Evolutionary conservation across 2,113 vertebrate species (phyloP).

Genomic region (Caranx melampygus): DNA sequence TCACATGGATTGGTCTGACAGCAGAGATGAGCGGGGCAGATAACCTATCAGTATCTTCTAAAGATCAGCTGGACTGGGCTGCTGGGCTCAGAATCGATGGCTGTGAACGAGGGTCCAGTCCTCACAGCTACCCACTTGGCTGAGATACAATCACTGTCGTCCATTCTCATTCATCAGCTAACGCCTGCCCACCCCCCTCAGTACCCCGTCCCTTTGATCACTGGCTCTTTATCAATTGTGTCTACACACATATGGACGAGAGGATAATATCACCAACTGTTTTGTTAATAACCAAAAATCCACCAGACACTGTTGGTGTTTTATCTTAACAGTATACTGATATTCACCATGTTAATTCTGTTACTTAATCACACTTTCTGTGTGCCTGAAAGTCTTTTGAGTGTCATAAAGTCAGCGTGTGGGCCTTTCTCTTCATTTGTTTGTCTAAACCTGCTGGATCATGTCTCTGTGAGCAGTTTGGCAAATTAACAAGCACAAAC

Average conservation of each 20-base stretch:
- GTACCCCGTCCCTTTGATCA: background rate
- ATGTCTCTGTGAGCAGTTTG: background rate
- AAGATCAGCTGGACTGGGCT: conserved; percentile 40
- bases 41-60: conserved; percentile 38
- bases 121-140: conserved; percentile 39
- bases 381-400: background rate
- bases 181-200: conserved; percentile 3
- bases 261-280: background rate
- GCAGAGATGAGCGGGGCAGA: conserved; percentile 24
- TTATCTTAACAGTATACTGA: background rate
- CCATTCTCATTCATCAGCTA: conserved; percentile 13
- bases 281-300: background rate
- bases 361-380: background rate
- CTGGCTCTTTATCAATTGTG: background rate
- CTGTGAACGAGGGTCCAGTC: conserved; percentile 1
- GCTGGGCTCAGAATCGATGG: conserved; percentile 34
- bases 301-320: background rate
- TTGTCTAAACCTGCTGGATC: background rate
- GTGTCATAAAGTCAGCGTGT: background rate
- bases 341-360: background rate
- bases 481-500: conserved; percentile 1
- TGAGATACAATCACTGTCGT: conserved; percentile 19
- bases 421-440: background rate
- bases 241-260: conserved; percentile 5
- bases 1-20: conserved; percentile 20